Evolutionary conservation across 2,113 vertebrate genomes (phyloP), one percentile per base, ranked within the genome.

Genomic region (Heterotis niloticus): DNA sequence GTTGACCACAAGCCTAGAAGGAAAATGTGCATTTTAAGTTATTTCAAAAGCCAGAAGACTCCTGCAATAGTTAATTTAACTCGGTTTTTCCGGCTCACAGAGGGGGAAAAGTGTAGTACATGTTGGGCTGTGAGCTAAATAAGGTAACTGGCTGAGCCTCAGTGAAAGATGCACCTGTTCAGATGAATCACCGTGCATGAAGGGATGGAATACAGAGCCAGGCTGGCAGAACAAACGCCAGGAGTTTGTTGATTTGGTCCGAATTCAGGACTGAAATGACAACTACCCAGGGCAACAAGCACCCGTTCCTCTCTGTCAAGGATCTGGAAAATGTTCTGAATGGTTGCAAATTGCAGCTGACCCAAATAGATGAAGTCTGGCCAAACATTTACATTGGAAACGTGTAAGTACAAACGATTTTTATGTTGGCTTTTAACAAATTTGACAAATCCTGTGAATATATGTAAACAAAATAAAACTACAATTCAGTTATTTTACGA

Each of bases 351-450:
- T 78, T 93, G 60, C 88, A 89, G 78, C 87, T 92, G 26, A 89
- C 87, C 74, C 92, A 92, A 62, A 75, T 92, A 65, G 92, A 93
- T 34, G 92, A 94, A 87, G 94, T 92, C 68, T 91, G 91, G 92
- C 91, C 92, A 64, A 90, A 93, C 79, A 86, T 94, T 76, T 93
- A 78, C 87, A 90, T 90, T 76, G 91, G 93, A 44, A 87, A 92
- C 78, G 89, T 91, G 92, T 93, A 90, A 92, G 94, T 94, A 88
- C 76, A 52, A 1, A 20, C 16, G 14, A 5, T 59, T 26, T 72
- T 23, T 72, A 13, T 66, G 18, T 23, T 11, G 9, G 28, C 66
- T 34, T 76, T 54, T 54, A 26, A 44, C 3, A 44, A 4, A 44
- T 44, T 44, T 44, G 7, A 44, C 7, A 44, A 44, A 44, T 4